Base-by-base conservation (phyloP, 2,797 vertebrate species). In the Alauda arvensis region DNA sequence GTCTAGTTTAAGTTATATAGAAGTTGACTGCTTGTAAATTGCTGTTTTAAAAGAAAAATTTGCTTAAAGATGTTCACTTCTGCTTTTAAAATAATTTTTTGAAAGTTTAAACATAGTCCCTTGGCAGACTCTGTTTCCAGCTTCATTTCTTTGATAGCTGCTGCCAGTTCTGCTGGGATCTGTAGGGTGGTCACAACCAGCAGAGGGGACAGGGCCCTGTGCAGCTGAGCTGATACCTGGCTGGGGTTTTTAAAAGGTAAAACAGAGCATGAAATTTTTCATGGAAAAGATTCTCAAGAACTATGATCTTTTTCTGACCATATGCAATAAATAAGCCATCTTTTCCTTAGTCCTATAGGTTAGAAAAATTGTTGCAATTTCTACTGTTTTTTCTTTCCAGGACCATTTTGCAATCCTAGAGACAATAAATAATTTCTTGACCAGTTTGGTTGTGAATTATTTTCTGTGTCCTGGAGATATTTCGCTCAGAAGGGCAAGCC, bases 381-480 rank as follows among this genome's bases (percentile, higher is more conserved):
- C 67, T 67, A 18, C 70, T 70, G 53, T 19, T 90, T 82, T 74
- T 92, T 65, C 23, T 85, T 85, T 91, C 49, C 63, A 55, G 70
- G 46, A 85, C 39, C 67, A 34, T 92, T 94, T 82, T 90, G 79
- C 67, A 77, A 34, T 81, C 57, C 68, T 67, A 48, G 49, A 70
- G 80, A 80, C 77, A 79, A 31, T 90, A 88, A 94, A 85, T 92
- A 88, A 83, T 91, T 87, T 79, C 85, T 83, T 79, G 59, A 48
- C 63, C 61, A 52, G 77, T 91, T 92, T 90, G 67, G 40, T 61
- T 90, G 70, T 94, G 86, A 91, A 83, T 93, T 91, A 85, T 90
- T 94, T 90, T 72, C 82, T 74, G 56, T 83, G 84, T 88, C 52
- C 60, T 43, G 33, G 67, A 84, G 77, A 78, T 88, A 78, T 67